Base-by-base conservation (phyloP, 2,113 vertebrate species). In the Myrmecobius fasciatus region DNA sequence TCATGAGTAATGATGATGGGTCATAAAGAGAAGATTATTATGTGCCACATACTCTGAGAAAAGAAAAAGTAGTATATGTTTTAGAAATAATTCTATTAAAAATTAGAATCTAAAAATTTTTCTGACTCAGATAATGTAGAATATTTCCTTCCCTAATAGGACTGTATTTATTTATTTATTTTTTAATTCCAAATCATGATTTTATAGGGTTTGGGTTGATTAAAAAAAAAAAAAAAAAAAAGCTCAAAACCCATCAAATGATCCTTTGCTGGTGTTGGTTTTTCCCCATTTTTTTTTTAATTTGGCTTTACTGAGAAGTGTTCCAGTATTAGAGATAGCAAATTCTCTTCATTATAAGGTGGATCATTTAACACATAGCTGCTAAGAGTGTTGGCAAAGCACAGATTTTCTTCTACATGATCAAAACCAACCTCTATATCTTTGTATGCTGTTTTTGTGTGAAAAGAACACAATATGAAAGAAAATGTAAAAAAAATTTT, bases 141-240 rank as follows among this genome's bases (percentile, higher is more conserved):
- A 94, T 92, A 92, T 53, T 52, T 89, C 0, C 31, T 83, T 8
- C 47, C 47, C 47, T 67, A 3, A 24, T 43, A 53, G 3, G 89
- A 24, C 47, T 92, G 92, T 56, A 49, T 89, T 95, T 56, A 92
- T n/a, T 95, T 94, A 43, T 54, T 92, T n/a, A 90, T 95, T 94
- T 48, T 54, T 92, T n/a, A 90, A 43, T 91, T 53, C 49, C 89
- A 94, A 28, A 89, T 92, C 25, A 52, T 93, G 75, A 10, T 89
- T 93, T 83, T 88, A 6, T 43, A 20, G n/a, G 1, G 20, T 24
- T 83, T 43, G 67, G 20, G 67, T 43, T 83, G 67, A 43, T 43
- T n/a, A 20, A 26, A 95, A 93, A 54, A 20, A 26, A 94, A 93
- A 75, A 75, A 51, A 90, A 20, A 36, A 95, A 93, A 54, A 75